Base-by-base conservation (phyloP, 2,888 invertebrate species). In the Chrysolina oricalcia region DNA sequence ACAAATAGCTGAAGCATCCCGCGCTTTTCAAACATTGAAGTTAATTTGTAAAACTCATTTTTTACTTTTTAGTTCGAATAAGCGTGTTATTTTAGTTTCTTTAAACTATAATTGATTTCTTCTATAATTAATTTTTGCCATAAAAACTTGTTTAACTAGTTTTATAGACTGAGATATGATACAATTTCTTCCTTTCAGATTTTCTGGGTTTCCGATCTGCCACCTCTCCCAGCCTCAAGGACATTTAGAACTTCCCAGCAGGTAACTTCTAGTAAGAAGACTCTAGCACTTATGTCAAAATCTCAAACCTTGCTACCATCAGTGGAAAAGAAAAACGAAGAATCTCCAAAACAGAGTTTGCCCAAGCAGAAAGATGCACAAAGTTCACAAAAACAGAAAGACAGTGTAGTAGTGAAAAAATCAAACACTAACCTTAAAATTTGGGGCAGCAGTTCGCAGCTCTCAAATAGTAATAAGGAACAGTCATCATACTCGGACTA, bases 401-500 rank as follows among this genome's bases (percentile, higher is more conserved):
- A 84, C 67, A 80, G 80, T 15, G 76, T 81, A n/a, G 70, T 78
- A n/a, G 72, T 78, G 17, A 82, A 81, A 75, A 79, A 78, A 23
- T 76, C 76, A 84, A 86, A 74, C 83, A 85, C 81, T 71, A 86
- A 82, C 83, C 83, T 83, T 81, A 87, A 80, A 79, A 82, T 85
- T 65, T 86, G 84, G 70, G 83, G 82, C 19, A 85, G 83, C 72
- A 83, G 80, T 71, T 80, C 81, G 50, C 83, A 81, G 41, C 80
- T 86, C 17, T 69, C 84, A 19, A 83, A 82, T 76, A 75, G 79
- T 23, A 83, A 82, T 65, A 82, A 81, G 70, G 86, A 83, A 64
- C 87, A 82, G 69, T 88, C 90, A 71, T 89, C 90, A 8, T 92
- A 92, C 81, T 91, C 92, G 59, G 91, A 92, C 81, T 93, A 93